A percentile compares a stretch with the other conserved stretches of the same genome.
phyloP scores from a whole-genome alignment of 2,113 vertebrate species.

The Pelecanoides urinatrix region DNA sequence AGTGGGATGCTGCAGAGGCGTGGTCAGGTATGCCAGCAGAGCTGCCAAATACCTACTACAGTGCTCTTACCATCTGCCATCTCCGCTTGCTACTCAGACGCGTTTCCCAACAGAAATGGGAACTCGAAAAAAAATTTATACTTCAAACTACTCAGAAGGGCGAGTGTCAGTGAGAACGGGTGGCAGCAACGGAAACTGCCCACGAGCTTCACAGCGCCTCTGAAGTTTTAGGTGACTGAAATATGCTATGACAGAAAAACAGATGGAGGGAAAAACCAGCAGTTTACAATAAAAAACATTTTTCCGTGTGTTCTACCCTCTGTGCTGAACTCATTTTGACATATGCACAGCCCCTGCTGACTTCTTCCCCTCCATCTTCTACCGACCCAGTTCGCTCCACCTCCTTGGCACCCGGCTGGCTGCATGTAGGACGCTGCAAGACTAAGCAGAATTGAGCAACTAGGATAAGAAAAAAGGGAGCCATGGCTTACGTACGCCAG shows the following conservation, averaged over 20 bases:
- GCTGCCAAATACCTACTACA: neutral
- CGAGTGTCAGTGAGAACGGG: neutral
- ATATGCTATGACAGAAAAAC: neutral
- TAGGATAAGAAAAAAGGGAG: neutral
- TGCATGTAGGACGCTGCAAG: slow-evolving; percentile 7
- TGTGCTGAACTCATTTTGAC: neutral
- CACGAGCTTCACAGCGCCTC: neutral
- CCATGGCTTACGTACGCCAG: neutral
- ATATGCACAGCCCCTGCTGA: neutral
- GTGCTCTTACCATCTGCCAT: neutral
- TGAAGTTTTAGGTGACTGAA: neutral
- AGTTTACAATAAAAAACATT: neutral
- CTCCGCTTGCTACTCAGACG: rapidly evolving
- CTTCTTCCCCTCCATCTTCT: neutral
- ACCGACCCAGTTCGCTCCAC: neutral
- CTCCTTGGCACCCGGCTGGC: neutral
- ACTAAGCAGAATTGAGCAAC: slow-evolving; percentile 38
- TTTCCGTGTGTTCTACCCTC: rapidly evolving
- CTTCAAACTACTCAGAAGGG: neutral
- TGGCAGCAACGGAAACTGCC: neutral
- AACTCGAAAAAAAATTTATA: neutral
- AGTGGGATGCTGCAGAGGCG: neutral
- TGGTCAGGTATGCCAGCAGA: neutral
- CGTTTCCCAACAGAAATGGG: neutral
- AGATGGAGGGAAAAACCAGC: neutral